Evolutionary conservation across 2,113 vertebrate species (phyloP).

Genomic region (Notothenia coriiceps): DNA sequence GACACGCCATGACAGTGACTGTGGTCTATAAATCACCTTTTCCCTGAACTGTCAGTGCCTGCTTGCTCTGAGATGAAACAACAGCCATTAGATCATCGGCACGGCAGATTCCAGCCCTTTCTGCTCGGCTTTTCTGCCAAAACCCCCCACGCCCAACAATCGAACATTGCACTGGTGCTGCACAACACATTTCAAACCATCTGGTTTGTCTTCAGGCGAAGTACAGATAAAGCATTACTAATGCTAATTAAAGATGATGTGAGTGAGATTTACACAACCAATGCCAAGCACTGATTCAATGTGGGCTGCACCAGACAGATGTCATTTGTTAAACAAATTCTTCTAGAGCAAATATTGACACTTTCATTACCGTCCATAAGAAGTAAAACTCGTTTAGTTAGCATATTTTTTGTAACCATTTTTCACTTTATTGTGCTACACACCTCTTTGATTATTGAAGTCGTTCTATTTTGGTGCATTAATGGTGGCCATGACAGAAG

Average conservation of each 20-base stretch:
- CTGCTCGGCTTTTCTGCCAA: slow-evolving; percentile 63
- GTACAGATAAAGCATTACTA: slow-evolving; percentile 70
- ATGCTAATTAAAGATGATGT: slow-evolving; percentile 74
- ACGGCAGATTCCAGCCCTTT: slow-evolving; percentile 71
- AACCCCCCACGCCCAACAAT: slow-evolving; percentile 47
- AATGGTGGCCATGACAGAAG: background rate
- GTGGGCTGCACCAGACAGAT: slow-evolving; percentile 55
- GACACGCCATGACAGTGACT: slow-evolving; percentile 66
- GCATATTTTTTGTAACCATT: too few relatives aligned
- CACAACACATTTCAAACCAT: slow-evolving; percentile 67
- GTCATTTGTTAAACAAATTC: slow-evolving; percentile 51
- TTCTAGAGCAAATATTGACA: slow-evolving; percentile 34
- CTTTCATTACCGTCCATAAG: slow-evolving; percentile 15
- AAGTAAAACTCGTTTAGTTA: background rate
- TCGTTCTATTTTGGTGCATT: background rate
- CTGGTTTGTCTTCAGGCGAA: slow-evolving; percentile 72
- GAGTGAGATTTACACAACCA: slow-evolving; percentile 61
- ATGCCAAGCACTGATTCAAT: slow-evolving; percentile 58
- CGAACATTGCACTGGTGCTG: slow-evolving; percentile 43
- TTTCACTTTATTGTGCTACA: background rate
- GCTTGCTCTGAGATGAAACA: slow-evolving; percentile 80
- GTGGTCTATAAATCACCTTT: slow-evolving; percentile 82
- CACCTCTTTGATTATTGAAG: background rate
- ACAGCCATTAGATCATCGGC: slow-evolving; percentile 83
- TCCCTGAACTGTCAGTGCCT: slow-evolving; percentile 74